phyloP scores from a whole-genome alignment of 2,797 vertebrate genomes.

The Coranthus polyacanthus region DNA sequence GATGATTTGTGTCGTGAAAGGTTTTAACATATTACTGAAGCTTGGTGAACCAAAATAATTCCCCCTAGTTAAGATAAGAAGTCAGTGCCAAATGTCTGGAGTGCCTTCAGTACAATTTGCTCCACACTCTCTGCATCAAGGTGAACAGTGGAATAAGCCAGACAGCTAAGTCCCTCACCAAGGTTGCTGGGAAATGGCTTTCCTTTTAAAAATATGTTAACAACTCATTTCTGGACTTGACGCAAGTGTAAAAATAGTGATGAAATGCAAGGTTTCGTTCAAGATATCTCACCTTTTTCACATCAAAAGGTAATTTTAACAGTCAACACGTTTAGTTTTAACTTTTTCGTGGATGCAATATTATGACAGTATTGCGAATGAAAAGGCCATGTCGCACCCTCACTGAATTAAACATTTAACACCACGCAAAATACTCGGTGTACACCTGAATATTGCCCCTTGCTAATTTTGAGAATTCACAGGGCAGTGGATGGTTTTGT shows the following conservation, averaged over 20 bases:
- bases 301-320: conserved; percentile 11
- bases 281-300: background rate
- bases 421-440: conserved; percentile 2
- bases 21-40: conserved; percentile 63
- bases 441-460: conserved; percentile 23
- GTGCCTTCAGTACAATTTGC: conserved; percentile 37
- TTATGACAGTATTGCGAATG: no score
- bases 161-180: background rate
- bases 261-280: no score
- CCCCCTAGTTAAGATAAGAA: conserved; percentile 51
- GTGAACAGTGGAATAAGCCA: conserved; percentile 36
- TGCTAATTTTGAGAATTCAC: conserved; percentile 61
- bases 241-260: no score
- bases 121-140: conserved; percentile 29
- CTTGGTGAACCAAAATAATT: conserved; percentile 69
- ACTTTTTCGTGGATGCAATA: no score
- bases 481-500: conserved; percentile 66
- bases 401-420: conserved; percentile 35
- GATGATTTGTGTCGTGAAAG: conserved; percentile 64
- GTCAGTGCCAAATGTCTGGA: conserved; percentile 28
- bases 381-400: conserved; percentile 17
- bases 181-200: conserved; percentile 30
- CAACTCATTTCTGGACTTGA: background rate
- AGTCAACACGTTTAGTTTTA: no score
- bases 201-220: conserved; percentile 22